These are phyloP conservation scores for Cryptus viduatorius DNA, from an alignment of 2,888 invertebrate species.

Conservation along the genomic window DNA sequence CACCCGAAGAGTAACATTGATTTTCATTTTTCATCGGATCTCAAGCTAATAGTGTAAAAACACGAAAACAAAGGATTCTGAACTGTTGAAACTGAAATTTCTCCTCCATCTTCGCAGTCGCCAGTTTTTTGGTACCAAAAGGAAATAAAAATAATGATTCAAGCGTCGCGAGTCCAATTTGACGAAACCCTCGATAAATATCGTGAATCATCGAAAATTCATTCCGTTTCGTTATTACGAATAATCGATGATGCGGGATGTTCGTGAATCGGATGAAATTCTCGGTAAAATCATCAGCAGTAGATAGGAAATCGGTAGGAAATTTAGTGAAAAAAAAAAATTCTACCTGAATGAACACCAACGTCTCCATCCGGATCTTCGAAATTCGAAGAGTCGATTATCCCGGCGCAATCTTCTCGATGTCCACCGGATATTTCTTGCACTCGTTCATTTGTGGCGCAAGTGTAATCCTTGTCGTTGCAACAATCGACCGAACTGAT, in stretches of 20 bases:
- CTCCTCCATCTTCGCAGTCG: no score
- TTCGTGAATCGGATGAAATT: not conserved
- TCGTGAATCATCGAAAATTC: not conserved
- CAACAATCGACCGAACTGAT: slow-evolving; percentile 59
- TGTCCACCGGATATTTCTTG: slow-evolving; percentile 65
- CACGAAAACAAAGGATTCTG: no score
- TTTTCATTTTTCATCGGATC: no score
- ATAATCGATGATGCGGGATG: not conserved
- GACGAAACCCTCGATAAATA: not conserved
- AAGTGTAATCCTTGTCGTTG: slow-evolving; percentile 58
- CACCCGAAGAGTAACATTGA: no score
- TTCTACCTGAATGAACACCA: slow-evolving; percentile 90
- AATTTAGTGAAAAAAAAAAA: not conserved
- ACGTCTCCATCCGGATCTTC: slow-evolving; percentile 89
- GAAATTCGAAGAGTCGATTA: slow-evolving; percentile 78
- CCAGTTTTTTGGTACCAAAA: no score
- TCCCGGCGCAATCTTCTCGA: slow-evolving; percentile 81
- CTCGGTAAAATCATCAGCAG: not conserved
- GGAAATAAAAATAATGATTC: no score
- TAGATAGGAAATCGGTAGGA: no score
- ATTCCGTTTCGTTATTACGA: not conserved
- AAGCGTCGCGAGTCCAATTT: no score
- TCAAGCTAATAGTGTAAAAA: no score
- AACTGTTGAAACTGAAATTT: no score
- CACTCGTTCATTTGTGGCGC: slow-evolving; percentile 27